Evolutionary conservation across 1,140 invertebrate species (phyloP).

Genomic region (Melipona quadrifasciata): DNA sequence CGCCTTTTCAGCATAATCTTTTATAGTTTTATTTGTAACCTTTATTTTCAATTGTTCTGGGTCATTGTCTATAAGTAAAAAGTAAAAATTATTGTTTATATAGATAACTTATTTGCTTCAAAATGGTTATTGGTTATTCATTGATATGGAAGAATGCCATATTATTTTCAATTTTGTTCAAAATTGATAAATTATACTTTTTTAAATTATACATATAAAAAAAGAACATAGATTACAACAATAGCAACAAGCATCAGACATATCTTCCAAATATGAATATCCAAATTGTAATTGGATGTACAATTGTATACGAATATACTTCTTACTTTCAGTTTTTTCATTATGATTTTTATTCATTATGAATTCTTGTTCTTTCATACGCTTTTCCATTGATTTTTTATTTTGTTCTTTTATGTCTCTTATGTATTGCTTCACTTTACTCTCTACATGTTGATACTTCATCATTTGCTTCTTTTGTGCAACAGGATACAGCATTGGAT

Average conservation of each 20-base stretch:
- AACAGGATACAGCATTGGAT: constrained; percentile 18
- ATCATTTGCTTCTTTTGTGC: constrained; percentile 37
- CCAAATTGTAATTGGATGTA: not conserved
- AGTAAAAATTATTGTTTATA: constrained; percentile 18
- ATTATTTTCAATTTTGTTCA: not conserved
- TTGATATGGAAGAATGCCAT: not conserved
- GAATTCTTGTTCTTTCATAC: constrained; percentile 54
- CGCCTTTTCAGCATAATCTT: constrained; percentile 68
- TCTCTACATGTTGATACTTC: constrained; percentile 71
- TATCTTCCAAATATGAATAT: not conserved
- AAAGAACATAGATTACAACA: not conserved
- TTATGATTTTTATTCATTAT: constrained; percentile 33
- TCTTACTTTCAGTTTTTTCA: constrained; percentile 57
- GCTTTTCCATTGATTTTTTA: constrained; percentile 62
- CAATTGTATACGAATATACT: not conserved
- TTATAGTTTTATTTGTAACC: constrained; percentile 61
- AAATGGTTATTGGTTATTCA: not conserved
- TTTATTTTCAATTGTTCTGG: constrained; percentile 25
- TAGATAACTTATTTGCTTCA: not conserved
- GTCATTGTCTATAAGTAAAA: constrained; percentile 38
- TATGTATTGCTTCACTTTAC: constrained; percentile 78
- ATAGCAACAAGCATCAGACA: not conserved
- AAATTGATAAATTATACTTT: not conserved
- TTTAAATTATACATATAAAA: not conserved
- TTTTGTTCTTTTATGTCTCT: constrained; percentile 70